Percentiles rank a stretch among this genome's conserved stretches.
These are phyloP conservation scores for Sarotherodon lohbergeri DNA, from an alignment of 2,113 vertebrate genomes.

Conservation along the genomic window DNA sequence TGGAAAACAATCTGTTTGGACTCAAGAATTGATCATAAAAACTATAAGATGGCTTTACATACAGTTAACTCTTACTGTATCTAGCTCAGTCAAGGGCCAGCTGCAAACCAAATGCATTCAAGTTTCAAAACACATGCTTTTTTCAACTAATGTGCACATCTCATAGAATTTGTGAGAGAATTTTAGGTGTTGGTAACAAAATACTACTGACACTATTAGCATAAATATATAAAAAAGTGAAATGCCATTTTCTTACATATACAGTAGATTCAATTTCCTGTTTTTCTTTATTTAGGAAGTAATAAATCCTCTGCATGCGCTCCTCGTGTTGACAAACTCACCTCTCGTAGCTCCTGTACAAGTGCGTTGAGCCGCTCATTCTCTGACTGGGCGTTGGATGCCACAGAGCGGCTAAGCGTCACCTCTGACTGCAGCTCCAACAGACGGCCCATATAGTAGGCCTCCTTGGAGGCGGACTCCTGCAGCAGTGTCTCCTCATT, in stretches of 20 bases:
- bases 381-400: conserved; percentile 86
- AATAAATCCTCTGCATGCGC: neutral
- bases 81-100: neutral
- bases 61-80: neutral
- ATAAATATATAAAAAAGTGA: neutral
- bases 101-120: neutral
- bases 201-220: neutral
- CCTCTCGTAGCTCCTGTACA: conserved; percentile 87
- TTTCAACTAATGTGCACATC: neutral
- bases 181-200: neutral
- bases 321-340: conserved; percentile 46
- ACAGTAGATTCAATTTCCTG: neutral
- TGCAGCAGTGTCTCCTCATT: conserved; percentile 93
- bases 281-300: neutral
- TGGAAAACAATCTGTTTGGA: fast-evolving
- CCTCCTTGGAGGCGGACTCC: conserved; percentile 94
- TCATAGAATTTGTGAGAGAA: neutral
- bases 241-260: neutral
- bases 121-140: neutral
- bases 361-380: conserved; percentile 83
- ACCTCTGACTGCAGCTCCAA: conserved; percentile 90
- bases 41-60: neutral
- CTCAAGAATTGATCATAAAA: neutral
- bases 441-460: conserved; percentile 87
- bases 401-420: conserved; percentile 79